Evolutionary conservation across 1,140 invertebrate genomes (phyloP).

Genomic region (Centruroides sculpturatus): DNA sequence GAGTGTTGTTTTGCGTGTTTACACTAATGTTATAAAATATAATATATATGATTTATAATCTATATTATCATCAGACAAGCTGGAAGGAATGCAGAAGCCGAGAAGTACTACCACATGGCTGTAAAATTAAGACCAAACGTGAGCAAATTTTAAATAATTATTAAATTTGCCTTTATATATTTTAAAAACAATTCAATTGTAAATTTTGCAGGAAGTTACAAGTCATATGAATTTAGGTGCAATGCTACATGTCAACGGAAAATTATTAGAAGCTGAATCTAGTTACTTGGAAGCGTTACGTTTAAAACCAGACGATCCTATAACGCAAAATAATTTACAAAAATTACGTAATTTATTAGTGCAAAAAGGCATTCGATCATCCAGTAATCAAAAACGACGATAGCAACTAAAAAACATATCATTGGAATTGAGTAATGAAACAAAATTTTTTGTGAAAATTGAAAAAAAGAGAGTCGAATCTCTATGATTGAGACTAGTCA

Average conservation of each 20-base stretch:
- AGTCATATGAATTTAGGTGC: conserved; percentile 86
- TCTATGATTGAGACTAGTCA: no score
- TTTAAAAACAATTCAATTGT: no score
- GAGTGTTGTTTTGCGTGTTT: conserved; percentile 1
- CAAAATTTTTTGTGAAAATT: no score
- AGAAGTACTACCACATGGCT: conserved; percentile 64
- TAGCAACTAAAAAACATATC: no score
- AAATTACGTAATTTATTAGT: conserved; percentile 44
- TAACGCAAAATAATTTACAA: conserved; percentile 72
- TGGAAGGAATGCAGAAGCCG: conserved; percentile 57
- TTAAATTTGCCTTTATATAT: no score
- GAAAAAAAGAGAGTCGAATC: no score
- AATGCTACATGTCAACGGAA: conserved; percentile 80
- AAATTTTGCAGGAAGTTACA: conserved; percentile 52
- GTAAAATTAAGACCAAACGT: conserved; percentile 51
- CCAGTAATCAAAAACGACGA: no score
- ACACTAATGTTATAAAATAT: no score
- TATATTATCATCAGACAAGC: conserved; percentile 40
- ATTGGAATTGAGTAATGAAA: no score
- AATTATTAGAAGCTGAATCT: conserved; percentile 64
- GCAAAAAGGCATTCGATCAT: no score
- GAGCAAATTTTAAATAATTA: conserved; percentile 21
- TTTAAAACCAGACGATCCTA: conserved; percentile 67
- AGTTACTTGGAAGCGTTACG: conserved; percentile 66
- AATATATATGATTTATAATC: no score